Base-by-base conservation (phyloP, 2,888 invertebrate species). In the Ctenicera cuprea region DNA sequence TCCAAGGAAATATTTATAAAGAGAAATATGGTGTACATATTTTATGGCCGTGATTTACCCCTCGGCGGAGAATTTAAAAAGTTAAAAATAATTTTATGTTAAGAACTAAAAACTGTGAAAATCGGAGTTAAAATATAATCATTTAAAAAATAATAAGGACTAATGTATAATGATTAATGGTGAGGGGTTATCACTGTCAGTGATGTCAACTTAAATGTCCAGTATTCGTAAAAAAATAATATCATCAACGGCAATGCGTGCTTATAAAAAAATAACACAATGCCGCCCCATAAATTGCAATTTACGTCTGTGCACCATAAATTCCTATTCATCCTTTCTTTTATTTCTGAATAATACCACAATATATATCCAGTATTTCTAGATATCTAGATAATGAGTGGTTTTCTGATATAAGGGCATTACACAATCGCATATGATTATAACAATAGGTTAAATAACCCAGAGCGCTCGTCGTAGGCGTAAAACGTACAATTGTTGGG, bases 401-500 rank as follows among this genome's bases (percentile, higher is more conserved):
- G 76, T 74, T 75, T 59, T 70, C 67, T 71, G 73, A 63, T 69
- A 70, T 77, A 76, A 73, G 76, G 71, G 67, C 71, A 74, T 78
- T 77, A 71, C 77, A 77, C 76, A 78, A 78, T 78, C 75, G 75
- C 70, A 75, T 69, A 74, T 76, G 74, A 78, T 75, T 71, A 67
- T 73, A 78, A 77, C 78, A 78, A 78, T 78, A 76, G 76, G 76
- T 77, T 78, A 77, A 78, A 78, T 76, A 77, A 78, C 74, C 75
- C 65, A 54, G 59, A 73, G 71, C 70, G 70, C 65, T 76, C 68
- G 43, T 74, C 65, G 71, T 75, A 66, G 76, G 78, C 69, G 76
- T 45, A 50, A 74, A 75, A 63, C 68, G 64, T 76, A 74, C 76
- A 72, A 77, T 77, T 77, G 75, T 78, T 75, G 74, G 73, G 68